Evolutionary conservation across 2,797 vertebrate species (phyloP).

Genomic region (Anabas testudineus): DNA sequence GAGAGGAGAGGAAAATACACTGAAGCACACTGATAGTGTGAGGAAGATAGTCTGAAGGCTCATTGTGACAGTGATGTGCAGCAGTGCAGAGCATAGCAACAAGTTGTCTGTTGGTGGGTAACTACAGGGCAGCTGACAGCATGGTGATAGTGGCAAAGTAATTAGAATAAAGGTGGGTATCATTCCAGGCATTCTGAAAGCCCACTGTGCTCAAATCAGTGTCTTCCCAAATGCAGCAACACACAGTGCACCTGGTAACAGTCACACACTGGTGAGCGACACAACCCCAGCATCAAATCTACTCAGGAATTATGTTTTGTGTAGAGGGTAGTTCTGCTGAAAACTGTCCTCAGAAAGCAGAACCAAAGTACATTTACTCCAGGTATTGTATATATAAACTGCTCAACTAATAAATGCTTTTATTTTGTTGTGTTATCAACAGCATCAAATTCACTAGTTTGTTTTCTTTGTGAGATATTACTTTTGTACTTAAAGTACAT

Average conservation of each 20-base stretch:
- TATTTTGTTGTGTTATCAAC: too few relatives aligned
- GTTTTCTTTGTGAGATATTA: too few relatives aligned
- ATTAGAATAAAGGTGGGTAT: constrained; percentile 71
- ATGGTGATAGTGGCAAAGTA: constrained; percentile 53
- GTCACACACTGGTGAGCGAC: too few relatives aligned
- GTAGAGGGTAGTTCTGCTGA: background rate
- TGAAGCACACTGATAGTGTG: constrained; percentile 9
- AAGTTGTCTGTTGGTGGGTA: background rate
- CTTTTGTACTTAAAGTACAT: too few relatives aligned
- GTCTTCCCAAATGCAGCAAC: background rate
- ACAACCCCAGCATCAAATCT: too few relatives aligned
- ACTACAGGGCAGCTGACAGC: constrained; percentile 47
- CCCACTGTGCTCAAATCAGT: constrained; percentile 26
- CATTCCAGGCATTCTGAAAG: constrained; percentile 60
- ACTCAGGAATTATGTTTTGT: too few relatives aligned
- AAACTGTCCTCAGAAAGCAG: background rate
- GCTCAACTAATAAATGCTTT: too few relatives aligned
- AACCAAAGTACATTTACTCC: too few relatives aligned
- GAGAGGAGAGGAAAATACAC: background rate
- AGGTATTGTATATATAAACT: too few relatives aligned
- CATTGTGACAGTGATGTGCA: constrained; percentile 49
- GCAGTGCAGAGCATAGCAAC: background rate
- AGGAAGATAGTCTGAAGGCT: constrained; percentile 14
- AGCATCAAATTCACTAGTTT: too few relatives aligned
- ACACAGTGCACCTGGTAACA: too few relatives aligned